Conservation (phyloP, 2,113 vertebrate species). For the Xyrauchen texanus region DNA sequence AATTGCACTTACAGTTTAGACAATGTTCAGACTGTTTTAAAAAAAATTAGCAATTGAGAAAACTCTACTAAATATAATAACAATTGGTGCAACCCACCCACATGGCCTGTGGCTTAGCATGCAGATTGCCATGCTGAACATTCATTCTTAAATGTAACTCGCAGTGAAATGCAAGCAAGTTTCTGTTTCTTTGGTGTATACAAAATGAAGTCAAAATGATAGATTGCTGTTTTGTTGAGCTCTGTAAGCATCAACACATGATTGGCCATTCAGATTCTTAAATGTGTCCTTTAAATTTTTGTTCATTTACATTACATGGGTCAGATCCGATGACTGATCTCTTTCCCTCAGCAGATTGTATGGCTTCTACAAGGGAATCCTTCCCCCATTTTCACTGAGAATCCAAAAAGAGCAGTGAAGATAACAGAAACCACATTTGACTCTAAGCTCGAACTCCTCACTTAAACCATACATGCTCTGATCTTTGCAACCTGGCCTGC, state of each 20-base stretch:
- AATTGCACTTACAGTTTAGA: too few relatives aligned
- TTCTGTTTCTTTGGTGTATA: neutral
- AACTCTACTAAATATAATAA: too few relatives aligned
- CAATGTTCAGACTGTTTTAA: too few relatives aligned
- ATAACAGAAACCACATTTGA: conserved; percentile 69
- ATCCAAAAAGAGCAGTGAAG: conserved; percentile 97
- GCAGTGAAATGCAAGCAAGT: neutral
- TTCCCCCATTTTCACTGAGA: conserved; percentile 94
- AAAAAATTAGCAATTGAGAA: too few relatives aligned
- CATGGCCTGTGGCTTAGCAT: too few relatives aligned
- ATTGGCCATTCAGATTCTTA: neutral
- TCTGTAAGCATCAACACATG: neutral
- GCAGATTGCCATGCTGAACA: too few relatives aligned
- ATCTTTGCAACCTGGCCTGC: conserved; percentile 32
- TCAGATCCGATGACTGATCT: conserved; percentile 1
- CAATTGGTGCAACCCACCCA: too few relatives aligned
- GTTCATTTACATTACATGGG: neutral
- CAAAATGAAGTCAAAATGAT: neutral
- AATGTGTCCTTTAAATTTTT: neutral
- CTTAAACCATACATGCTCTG: conserved; percentile 37
- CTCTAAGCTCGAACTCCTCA: conserved; percentile 13
- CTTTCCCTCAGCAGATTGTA: conserved; percentile 76
- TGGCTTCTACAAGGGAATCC: conserved; percentile 97
- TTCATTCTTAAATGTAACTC: neutral
- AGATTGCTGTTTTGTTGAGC: neutral